Conservation (phyloP, 2,113 vertebrate genomes). For the Ceuthmochares aereus region DNA sequence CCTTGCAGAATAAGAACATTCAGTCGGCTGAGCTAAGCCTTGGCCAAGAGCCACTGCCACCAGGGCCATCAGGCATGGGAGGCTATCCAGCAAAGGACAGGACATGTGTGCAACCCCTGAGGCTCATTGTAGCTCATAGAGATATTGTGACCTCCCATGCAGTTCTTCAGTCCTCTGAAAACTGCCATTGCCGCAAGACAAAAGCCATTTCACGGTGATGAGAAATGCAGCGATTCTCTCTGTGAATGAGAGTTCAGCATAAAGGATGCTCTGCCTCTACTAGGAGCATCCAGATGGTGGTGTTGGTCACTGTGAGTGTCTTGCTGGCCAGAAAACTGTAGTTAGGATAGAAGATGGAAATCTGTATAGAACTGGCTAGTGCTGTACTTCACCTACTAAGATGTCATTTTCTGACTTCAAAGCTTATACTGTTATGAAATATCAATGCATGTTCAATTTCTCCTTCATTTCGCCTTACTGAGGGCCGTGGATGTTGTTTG, state of each 20-base stretch:
- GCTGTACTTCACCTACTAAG: background rate
- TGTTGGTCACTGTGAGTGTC: background rate
- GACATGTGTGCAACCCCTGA: background rate
- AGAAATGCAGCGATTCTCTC: background rate
- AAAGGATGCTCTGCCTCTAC: background rate
- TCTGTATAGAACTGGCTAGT: background rate
- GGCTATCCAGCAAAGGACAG: background rate
- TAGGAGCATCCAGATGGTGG: background rate
- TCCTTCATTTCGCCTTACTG: background rate
- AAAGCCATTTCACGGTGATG: background rate
- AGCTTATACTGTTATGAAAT: background rate
- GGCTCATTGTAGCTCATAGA: background rate
- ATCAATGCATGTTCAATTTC: background rate
- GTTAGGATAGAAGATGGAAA: background rate
- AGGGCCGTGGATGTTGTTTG: background rate
- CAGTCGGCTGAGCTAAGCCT: background rate
- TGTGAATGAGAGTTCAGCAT: background rate
- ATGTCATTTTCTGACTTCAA: background rate
- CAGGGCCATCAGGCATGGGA: background rate
- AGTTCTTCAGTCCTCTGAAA: background rate
- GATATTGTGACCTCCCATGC: background rate
- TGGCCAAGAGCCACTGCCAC: background rate
- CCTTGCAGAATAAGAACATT: background rate
- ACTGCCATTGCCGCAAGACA: background rate
- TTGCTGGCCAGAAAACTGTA: background rate